A percentile compares a stretch with the other conserved stretches of the same genome.
These are phyloP conservation scores for Sebastes melanostomus DNA, from an alignment of 2,797 vertebrate species.

Conservation along the genomic window DNA sequence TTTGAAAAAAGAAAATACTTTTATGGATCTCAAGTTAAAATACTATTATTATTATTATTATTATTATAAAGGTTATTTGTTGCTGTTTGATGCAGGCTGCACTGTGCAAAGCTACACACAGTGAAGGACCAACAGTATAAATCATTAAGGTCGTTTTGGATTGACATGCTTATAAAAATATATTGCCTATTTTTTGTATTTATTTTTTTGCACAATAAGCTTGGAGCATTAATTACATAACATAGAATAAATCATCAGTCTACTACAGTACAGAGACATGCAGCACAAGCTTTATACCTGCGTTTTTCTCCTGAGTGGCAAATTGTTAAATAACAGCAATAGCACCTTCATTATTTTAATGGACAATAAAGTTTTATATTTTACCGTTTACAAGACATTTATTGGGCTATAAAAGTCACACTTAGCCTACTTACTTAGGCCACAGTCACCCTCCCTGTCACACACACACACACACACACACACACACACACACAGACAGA, in stretches of 20 bases:
- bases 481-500: slow-evolving; percentile 9
- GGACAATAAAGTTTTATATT: slow-evolving; percentile 78
- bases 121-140: background rate
- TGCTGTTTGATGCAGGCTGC: background rate
- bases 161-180: too few species aligned
- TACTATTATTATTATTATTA: background rate
- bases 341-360: slow-evolving; percentile 75
- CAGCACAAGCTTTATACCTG: slow-evolving; percentile 8
- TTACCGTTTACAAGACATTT: slow-evolving; percentile 90
- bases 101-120: background rate
- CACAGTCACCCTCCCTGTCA: slow-evolving; percentile 34
- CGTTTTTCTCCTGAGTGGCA: slow-evolving; percentile 28
- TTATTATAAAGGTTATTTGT: background rate
- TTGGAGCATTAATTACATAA: background rate
- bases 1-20: background rate
- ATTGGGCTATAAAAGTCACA: slow-evolving; percentile 96
- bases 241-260: background rate
- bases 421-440: slow-evolving; percentile 66
- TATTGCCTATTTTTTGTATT: too few species aligned
- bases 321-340: slow-evolving; percentile 67
- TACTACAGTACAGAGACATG: background rate
- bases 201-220: too few species aligned
- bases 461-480: slow-evolving; percentile 10
- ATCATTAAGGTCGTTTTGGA: background rate
- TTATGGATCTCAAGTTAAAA: too few species aligned